Evolutionary conservation across 2,113 vertebrate genomes (phyloP).

Genomic region (Ptychochromis oligacanthus): DNA sequence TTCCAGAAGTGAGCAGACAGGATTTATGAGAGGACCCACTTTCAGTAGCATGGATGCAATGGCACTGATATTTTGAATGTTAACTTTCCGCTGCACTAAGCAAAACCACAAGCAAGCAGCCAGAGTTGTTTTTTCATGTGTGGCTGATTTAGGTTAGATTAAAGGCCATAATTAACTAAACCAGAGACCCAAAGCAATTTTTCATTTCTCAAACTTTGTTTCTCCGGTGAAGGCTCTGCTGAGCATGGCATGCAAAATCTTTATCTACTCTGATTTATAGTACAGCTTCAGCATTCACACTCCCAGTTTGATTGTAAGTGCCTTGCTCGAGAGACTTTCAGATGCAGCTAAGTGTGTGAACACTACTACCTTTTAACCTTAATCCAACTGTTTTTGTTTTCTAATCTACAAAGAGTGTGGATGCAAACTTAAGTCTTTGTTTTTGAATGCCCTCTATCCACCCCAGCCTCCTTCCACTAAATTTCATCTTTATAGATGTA

Average conservation of each 20-base stretch:
- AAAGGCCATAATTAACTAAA: constrained; percentile 33
- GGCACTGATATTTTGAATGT: constrained; percentile 21
- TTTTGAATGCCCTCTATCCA: too few relatives aligned
- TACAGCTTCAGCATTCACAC: not conserved
- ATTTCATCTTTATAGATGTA: too few relatives aligned
- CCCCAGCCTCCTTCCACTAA: too few relatives aligned
- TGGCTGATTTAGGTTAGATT: constrained; percentile 25
- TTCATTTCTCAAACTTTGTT: constrained; percentile 7
- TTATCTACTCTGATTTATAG: not conserved
- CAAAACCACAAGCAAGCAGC: constrained; percentile 52
- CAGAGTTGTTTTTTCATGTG: constrained; percentile 26
- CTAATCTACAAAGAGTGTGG: too few relatives aligned
- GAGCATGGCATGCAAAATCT: not conserved
- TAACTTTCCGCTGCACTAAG: constrained; percentile 64
- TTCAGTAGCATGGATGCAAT: constrained; percentile 10
- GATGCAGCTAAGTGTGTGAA: not conserved
- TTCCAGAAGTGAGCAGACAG: constrained; percentile 28
- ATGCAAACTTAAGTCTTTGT: too few relatives aligned
- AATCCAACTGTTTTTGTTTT: too few relatives aligned
- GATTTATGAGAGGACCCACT: constrained; percentile 45
- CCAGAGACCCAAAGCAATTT: constrained; percentile 18
- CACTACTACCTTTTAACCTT: not conserved
- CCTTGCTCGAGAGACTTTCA: not conserved
- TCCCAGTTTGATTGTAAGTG: not conserved
- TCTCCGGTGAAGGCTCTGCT: not conserved